Evolutionary conservation across 2,797 vertebrate genomes (phyloP).

Genomic region (Microctenopoma lineatum): DNA sequence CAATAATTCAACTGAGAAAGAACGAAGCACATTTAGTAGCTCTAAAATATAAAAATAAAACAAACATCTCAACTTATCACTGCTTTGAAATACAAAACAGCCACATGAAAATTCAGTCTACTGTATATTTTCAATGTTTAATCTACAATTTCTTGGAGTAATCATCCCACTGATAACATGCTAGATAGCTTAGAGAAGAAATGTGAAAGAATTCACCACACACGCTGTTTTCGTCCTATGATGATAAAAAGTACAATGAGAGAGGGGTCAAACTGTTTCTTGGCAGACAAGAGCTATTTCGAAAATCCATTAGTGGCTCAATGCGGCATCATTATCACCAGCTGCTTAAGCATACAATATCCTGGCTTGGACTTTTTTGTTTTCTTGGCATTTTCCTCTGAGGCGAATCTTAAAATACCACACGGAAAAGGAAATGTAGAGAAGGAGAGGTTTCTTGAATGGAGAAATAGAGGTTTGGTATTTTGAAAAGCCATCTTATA

Average conservation of each 20-base stretch:
- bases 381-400: constrained; percentile 67
- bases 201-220: constrained; percentile 39
- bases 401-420: constrained; percentile 64
- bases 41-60: not conserved
- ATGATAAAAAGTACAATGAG: constrained; percentile 56
- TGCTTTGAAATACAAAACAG: not conserved
- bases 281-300: constrained; percentile 65
- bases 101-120: not conserved
- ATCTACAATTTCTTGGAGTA: constrained; percentile 4
- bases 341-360: constrained; percentile 65
- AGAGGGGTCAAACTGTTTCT: constrained; percentile 67
- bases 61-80: no score
- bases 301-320: constrained; percentile 77
- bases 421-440: constrained; percentile 44
- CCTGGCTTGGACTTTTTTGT: constrained; percentile 64
- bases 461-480: constrained; percentile 44
- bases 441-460: constrained; percentile 47
- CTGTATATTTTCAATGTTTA: constrained; percentile 11
- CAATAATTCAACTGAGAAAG: not conserved
- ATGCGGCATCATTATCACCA: constrained; percentile 61
- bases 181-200: constrained; percentile 4
- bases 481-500: constrained; percentile 60
- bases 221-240: constrained; percentile 29
- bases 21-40: not conserved
- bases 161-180: constrained; percentile 14